Percentiles rank a stretch among this genome's conserved stretches.
Evolutionary conservation across 1,140 invertebrate species (phyloP).

Genomic region (Eumeta japonica): DNA sequence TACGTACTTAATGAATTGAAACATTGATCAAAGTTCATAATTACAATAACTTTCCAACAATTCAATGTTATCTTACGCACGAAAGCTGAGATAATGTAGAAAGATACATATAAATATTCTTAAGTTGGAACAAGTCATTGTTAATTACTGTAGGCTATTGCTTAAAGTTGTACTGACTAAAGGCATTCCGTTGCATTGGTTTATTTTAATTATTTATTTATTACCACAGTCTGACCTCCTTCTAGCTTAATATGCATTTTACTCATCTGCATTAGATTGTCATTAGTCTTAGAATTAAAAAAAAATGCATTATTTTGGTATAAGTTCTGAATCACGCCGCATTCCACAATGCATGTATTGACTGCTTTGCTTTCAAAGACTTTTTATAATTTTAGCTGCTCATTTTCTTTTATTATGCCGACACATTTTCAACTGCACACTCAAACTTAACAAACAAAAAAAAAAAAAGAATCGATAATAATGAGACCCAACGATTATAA

Average conservation of each 20-base stretch:
- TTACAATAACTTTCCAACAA: conserved; percentile 1
- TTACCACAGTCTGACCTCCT: conserved; percentile 54
- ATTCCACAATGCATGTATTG: too few species aligned
- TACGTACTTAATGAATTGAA: too few species aligned
- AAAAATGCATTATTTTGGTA: conserved; percentile 58
- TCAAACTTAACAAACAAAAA: conserved; percentile 50
- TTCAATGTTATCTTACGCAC: conserved; percentile 6
- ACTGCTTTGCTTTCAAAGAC: conserved; percentile 8
- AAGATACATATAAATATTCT: too few species aligned
- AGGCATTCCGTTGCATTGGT: conserved; percentile 51
- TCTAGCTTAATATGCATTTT: too few species aligned
- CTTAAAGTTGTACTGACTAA: conserved; percentile 52
- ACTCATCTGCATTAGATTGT: too few species aligned
- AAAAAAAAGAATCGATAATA: conserved; percentile 11
- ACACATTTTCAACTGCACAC: too few species aligned
- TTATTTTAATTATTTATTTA: conserved; percentile 45
- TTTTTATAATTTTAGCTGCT: conserved; percentile 28
- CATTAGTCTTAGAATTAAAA: conserved; percentile 45
- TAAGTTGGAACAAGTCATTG: too few species aligned
- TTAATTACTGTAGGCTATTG: conserved; percentile 49
- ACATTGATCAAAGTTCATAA: neutral
- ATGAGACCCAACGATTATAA: conserved; percentile 43
- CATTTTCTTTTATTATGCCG: conserved; percentile 38
- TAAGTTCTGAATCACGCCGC: too few species aligned
- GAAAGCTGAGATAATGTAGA: too few species aligned